Evolutionary conservation across 2,888 invertebrate genomes (phyloP).

Genomic region (Morpho deidamia): DNA sequence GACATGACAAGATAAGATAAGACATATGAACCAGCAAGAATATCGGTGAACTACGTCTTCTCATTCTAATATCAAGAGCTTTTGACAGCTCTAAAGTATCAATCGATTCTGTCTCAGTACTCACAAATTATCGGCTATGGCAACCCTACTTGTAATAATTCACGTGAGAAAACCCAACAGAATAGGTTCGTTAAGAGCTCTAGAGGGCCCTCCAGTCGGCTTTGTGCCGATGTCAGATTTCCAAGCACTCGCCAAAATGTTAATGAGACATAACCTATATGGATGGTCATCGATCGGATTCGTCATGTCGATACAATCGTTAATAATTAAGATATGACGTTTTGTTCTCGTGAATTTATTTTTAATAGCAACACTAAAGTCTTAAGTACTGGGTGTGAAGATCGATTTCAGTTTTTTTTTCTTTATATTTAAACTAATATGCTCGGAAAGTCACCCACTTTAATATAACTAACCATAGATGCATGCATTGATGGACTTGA

Average conservation of each 20-base stretch:
- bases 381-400: neutral
- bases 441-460: too few species aligned
- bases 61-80: too few species aligned
- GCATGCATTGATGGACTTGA: too few species aligned
- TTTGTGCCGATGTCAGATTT: conserved; percentile 61
- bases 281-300: conserved; percentile 32
- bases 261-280: conserved; percentile 41
- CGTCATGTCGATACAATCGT: conserved; percentile 29
- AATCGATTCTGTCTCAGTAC: neutral
- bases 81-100: neutral
- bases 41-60: neutral
- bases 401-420: neutral
- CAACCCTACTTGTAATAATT: conserved; percentile 44
- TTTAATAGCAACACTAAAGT: neutral
- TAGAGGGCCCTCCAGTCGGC: conserved; percentile 54
- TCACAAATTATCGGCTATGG: neutral
- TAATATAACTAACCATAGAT: too few species aligned
- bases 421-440: neutral
- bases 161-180: conserved; percentile 70
- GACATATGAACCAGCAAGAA: too few species aligned
- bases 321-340: conserved; percentile 38
- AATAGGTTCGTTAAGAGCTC: conserved; percentile 72
- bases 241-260: conserved; percentile 47
- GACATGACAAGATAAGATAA: too few species aligned
- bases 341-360: neutral